Percentiles rank a stretch among this genome's conserved stretches.
These are phyloP conservation scores for Chionomys nivalis DNA, from an alignment of 2,113 vertebrate species.

Conservation along the genomic window DNA sequence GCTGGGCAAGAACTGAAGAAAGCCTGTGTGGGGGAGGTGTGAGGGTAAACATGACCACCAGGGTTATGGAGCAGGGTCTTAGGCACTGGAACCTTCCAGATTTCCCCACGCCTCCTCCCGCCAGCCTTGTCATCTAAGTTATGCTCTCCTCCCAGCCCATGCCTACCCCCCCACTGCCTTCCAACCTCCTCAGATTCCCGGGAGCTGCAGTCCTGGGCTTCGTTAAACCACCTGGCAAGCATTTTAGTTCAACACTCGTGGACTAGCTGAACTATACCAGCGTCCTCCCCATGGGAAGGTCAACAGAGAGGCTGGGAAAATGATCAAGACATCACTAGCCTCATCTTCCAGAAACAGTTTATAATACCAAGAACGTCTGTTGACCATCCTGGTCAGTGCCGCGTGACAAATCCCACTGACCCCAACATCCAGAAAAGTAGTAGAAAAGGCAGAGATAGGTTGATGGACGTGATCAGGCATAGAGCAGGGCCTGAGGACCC, in stretches of 20 bases:
- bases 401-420: not conserved
- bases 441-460: not conserved
- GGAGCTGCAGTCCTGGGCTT: not conserved
- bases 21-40: not conserved
- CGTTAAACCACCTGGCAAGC: not conserved
- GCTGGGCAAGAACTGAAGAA: not conserved
- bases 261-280: not conserved
- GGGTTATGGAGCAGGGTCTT: fast-evolving
- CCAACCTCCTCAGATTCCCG: not conserved
- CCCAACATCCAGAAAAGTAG: not conserved
- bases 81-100: not conserved
- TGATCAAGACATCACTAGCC: not conserved
- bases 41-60: no score
- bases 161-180: not conserved
- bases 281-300: not conserved
- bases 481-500: not conserved
- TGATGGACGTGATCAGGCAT: not conserved
- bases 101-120: not conserved
- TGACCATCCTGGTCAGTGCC: not conserved
- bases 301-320: not conserved
- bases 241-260: not conserved
- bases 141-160: not conserved
- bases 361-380: not conserved
- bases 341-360: not conserved
- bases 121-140: not conserved